phyloP scores from a whole-genome alignment of 2,113 vertebrate genomes.

The Silurus glanis region DNA sequence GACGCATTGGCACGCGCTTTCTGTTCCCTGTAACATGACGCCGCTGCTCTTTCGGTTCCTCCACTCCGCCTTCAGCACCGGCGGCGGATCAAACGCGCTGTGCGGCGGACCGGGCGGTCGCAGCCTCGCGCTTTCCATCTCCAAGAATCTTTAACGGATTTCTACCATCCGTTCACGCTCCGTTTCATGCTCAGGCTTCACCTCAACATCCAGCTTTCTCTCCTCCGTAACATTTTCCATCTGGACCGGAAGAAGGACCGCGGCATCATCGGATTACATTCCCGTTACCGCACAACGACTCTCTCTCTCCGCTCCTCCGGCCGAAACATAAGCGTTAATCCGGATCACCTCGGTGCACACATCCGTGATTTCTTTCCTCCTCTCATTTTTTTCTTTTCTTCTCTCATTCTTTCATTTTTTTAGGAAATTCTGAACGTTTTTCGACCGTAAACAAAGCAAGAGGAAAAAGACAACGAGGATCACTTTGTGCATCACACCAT shows the following conservation, averaged over 20 bases:
- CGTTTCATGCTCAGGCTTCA: background rate
- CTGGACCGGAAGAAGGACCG: conserved; percentile 9
- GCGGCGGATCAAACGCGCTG: conserved; percentile 24
- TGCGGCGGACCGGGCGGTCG: conserved; percentile 15
- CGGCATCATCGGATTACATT: conserved; percentile 7
- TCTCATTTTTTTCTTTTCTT: background rate
- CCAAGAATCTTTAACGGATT: background rate
- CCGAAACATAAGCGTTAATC: background rate
- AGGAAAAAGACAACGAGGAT: background rate
- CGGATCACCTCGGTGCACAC: background rate
- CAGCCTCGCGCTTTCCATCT: background rate
- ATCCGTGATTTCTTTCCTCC: background rate
- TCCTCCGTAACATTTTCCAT: background rate
- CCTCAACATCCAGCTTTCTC: background rate
- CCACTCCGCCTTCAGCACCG: conserved; percentile 24
- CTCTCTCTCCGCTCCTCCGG: background rate
- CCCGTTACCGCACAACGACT: background rate
- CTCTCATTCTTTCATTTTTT: background rate
- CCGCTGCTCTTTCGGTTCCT: conserved; percentile 19
- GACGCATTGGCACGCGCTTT: conserved; percentile 34
- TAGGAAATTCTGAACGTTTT: background rate
- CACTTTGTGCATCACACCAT: conserved; percentile 3
- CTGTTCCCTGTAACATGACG: conserved; percentile 6
- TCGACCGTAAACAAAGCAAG: background rate
- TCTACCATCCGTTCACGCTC: background rate